A percentile compares a stretch with the other conserved stretches of the same genome.
These are phyloP conservation scores for Hypotaenidia okinawae DNA, from an alignment of 2,797 vertebrate species.

Conservation along the genomic window DNA sequence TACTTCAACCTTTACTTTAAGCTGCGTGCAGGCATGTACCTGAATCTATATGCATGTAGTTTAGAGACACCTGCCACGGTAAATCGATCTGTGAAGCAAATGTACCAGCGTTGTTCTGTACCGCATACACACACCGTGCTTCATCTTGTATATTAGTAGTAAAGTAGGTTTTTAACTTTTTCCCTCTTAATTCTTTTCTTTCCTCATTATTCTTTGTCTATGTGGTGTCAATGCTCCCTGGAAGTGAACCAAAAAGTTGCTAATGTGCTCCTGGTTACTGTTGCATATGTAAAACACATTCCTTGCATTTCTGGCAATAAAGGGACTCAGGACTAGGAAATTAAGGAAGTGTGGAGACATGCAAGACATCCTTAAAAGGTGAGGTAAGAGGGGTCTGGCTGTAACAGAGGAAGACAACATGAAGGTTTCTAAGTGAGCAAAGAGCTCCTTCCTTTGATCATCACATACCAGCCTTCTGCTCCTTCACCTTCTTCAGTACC, in stretches of 20 bases:
- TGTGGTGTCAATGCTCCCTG: fast-evolving
- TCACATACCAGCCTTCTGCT: fast-evolving
- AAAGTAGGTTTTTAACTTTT: background rate
- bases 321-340: background rate
- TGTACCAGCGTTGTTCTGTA: background rate
- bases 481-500: background rate
- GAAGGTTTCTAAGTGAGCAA: background rate
- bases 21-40: fast-evolving
- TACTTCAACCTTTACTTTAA: background rate
- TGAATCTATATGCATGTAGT: background rate
- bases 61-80: background rate
- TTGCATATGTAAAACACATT: background rate
- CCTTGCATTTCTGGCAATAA: background rate
- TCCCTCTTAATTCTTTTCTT: background rate
- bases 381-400: background rate
- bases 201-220: background rate
- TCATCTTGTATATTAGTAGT: background rate
- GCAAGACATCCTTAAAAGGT: background rate
- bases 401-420: background rate
- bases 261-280: background rate
- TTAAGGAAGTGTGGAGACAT: background rate
- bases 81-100: background rate
- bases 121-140: fast-evolving
- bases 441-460: background rate
- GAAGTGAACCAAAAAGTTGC: background rate